Percentiles rank a stretch among this genome's conserved stretches.
These are phyloP conservation scores for Amphimallon solstitiale DNA, from an alignment of 2,888 invertebrate species.

Conservation along the genomic window DNA sequence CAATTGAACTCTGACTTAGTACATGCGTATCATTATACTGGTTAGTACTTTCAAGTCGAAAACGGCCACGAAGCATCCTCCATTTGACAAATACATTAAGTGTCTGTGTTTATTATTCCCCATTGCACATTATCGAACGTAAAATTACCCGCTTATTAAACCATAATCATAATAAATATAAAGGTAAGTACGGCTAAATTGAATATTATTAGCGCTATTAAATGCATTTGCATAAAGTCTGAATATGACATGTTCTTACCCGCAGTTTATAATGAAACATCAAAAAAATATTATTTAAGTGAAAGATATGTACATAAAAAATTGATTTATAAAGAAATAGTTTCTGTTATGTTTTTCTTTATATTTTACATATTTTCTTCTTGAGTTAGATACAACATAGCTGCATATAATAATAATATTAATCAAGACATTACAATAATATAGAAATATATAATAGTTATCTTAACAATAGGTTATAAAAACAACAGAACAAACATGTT, in stretches of 20 bases:
- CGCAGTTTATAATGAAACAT: no score
- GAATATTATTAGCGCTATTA: slow-evolving; percentile 4
- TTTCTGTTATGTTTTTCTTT: no score
- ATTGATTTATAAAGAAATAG: no score
- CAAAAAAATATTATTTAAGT: neutral
- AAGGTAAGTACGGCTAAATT: slow-evolving; percentile 2
- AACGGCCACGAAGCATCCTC: slow-evolving; percentile 30
- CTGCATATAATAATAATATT: no score
- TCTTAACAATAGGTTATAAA: no score
- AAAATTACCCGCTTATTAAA: slow-evolving; percentile 7
- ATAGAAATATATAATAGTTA: no score
- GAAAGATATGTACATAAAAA: neutral
- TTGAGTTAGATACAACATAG: no score
- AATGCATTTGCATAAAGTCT: neutral
- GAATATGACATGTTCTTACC: no score
- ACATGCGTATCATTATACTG: slow-evolving; percentile 46
- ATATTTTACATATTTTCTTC: no score
- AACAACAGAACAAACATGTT: no score
- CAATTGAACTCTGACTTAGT: slow-evolving; percentile 50
- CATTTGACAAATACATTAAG: slow-evolving; percentile 19
- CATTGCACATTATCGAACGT: neutral
- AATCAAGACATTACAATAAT: no score
- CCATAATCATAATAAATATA: slow-evolving; percentile 6
- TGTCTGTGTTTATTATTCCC: slow-evolving; percentile 4
- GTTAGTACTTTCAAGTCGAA: slow-evolving; percentile 22